Base-by-base conservation (phyloP, 2,888 invertebrate genomes). In the Hyles lineata region DNA sequence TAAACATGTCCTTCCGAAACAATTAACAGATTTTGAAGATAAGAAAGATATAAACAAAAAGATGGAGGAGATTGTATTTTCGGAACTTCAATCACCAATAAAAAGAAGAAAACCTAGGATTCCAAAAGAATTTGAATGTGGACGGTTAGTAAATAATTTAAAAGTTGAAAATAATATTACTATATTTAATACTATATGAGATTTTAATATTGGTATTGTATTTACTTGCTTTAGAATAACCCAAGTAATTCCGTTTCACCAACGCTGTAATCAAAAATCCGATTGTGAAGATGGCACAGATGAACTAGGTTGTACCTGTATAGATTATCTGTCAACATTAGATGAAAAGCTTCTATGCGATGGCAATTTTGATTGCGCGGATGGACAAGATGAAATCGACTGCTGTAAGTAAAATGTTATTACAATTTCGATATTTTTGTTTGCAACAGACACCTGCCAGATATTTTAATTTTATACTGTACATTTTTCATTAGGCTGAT, bases 231-330 rank as follows among this genome's bases (percentile, higher is more conserved):
- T 62, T 81, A 97, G 97, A 75, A 95, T 97, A 79, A 85, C 94
- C 0, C 97, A 98, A 90, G 92, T 90, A 11, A 95, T 98, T 73
- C 92, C 96, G 0, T 88, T 93, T 32, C 79, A 85, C 2, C 93
- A 96, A 78, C 95, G 96, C 43, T 98, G 98, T 86, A 95, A 98
- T 83, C 95, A 95, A 62, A 91, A 95, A 74, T 89, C 96, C 23
- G 97, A 98, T 83, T 98, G 98, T 86, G 97, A 98, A 89, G 98
- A 98, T 90, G 97, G 96, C 6, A 96, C 96, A 0, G 98, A 98
- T 87, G 98, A 98, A 90, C 85, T 95, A 7, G 91, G 95, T 74
- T 98, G 98, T 85, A 95, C 95, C 0, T 98, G 98, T 84, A 93
- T 91, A n/a, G 97, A 97, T 83, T 96, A 96, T 82, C 89, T 98